Base-by-base conservation (phyloP, 2,888 invertebrate species). In the Nomada hirtipes region DNA sequence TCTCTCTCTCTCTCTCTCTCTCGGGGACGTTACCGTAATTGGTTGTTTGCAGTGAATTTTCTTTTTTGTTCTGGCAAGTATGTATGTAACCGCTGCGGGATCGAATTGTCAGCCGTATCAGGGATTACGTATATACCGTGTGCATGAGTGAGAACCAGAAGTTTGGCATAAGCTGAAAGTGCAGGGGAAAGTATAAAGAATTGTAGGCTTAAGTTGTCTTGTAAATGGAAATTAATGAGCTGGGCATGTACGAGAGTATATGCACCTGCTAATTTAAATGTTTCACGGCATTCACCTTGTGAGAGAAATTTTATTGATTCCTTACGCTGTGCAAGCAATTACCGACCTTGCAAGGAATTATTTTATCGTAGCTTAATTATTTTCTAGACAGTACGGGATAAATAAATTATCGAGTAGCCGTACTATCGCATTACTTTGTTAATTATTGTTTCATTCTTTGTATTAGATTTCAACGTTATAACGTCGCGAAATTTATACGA, bases 1-100 rank as follows among this genome's bases (percentile, higher is more conserved):
- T 36, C 1, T 7, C 1, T 36, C 7, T 29, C 7, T 36, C 7
- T 29, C 7, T 0, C 7, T 29, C 29, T 79, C 26, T 65, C 65
- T 69, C 59, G 36, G 20, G 1, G n/a, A 44, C 53, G 53, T 69
- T 13, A 13, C 68, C 36, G 53, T 67, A 79, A 79, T 76, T 71
- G 70, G 23, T 59, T n/a, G 18, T 26, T 26, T 4, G 18, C 23
- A 7, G 36, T 26, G 9, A 7, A 23, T 42, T 73, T 50, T 11
- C 0, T 50, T 26, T 59, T 18, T 18, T n/a, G 13, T n/a, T 29
- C 15, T 23, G 50, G 18, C 18, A 26, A 50, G 18, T 13, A 47
- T 13, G 3, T 47, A 11, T 11, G 11, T n/a, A 59, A 7, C 26
- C 26, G 13, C 64, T 1, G 18, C 18, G 50, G 47, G 26, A 26